A percentile compares a stretch with the other conserved stretches of the same genome.
These are phyloP conservation scores for Danio kyathit DNA, from an alignment of 2,797 vertebrate genomes.

Conservation along the genomic window DNA sequence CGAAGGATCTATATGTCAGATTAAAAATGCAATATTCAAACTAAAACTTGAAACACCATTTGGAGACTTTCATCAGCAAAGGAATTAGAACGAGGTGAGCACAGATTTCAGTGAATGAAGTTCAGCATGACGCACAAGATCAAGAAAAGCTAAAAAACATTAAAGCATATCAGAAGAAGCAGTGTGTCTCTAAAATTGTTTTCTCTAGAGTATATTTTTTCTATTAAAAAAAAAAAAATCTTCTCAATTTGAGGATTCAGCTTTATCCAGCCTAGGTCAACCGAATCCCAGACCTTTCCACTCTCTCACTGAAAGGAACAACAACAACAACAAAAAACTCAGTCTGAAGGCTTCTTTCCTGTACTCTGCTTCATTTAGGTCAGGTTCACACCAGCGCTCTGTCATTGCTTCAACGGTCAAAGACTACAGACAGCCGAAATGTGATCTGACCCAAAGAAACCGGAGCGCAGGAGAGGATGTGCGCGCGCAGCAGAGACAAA, in stretches of 20 bases:
- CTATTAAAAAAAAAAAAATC: background rate
- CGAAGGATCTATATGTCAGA: slow-evolving; percentile 43
- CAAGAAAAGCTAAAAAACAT: slow-evolving; percentile 1
- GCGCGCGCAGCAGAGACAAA: slow-evolving; percentile 67
- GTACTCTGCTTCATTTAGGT: slow-evolving; percentile 71
- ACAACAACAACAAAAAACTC: background rate
- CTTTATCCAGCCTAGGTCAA: slow-evolving; percentile 11
- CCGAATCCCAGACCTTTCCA: slow-evolving; percentile 11
- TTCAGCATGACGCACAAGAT: background rate
- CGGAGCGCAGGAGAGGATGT: slow-evolving; percentile 34
- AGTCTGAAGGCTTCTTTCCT: slow-evolving; percentile 46
- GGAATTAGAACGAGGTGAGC: background rate
- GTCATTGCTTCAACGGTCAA: slow-evolving; percentile 78
- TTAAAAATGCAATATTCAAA: slow-evolving; percentile 51
- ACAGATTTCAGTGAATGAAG: background rate
- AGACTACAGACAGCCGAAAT: slow-evolving; percentile 75
- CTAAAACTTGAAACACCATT: background rate
- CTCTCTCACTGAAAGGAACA: background rate
- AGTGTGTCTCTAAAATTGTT: background rate
- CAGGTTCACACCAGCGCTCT: slow-evolving; percentile 79
- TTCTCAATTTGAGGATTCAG: background rate
- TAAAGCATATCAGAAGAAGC: slow-evolving; percentile 10
- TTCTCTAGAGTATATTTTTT: slow-evolving; percentile 8
- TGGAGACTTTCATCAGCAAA: background rate
- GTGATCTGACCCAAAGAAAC: slow-evolving; percentile 9